A percentile compares a stretch with the other conserved stretches of the same genome.
phyloP scores from a whole-genome alignment of 1,140 invertebrate genomes.

The Macrostomum lignano region DNA sequence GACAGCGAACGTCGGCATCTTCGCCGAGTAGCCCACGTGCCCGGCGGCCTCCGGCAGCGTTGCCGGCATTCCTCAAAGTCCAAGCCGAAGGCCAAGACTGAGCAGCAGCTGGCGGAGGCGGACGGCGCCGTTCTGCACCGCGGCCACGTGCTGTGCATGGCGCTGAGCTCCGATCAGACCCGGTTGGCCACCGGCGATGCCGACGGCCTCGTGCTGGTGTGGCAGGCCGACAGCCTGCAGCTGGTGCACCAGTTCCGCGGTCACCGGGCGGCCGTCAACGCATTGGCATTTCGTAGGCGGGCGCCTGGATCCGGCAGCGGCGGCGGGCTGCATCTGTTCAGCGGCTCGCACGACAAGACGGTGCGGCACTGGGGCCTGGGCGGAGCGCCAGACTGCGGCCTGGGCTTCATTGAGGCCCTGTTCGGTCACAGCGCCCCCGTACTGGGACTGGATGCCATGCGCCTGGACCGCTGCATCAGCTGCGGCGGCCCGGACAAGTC shows the following conservation, averaged over 20 bases:
- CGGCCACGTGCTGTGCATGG: conserved; percentile 37
- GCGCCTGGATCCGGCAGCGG: background rate
- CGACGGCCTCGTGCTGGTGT: conserved; percentile 47
- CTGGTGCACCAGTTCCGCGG: conserved; percentile 44
- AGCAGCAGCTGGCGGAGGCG: too few species aligned
- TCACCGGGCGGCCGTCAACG: conserved; percentile 27
- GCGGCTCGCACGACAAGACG: conserved; percentile 45
- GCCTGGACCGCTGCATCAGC: conserved; percentile 53
- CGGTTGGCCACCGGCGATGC: conserved; percentile 51
- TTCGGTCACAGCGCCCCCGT: background rate
- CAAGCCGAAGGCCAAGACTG: too few species aligned
- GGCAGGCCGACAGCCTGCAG: conserved; percentile 45
- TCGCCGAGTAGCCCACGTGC: too few species aligned
- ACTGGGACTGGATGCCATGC: conserved; percentile 45
- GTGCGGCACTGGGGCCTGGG: conserved; percentile 67
- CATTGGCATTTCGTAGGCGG: conserved; percentile 11
- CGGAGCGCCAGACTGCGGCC: conserved; percentile 30
- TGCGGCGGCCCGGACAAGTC: conserved; percentile 55
- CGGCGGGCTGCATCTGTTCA: conserved; percentile 41
- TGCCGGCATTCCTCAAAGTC: too few species aligned
- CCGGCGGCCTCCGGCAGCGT: too few species aligned
- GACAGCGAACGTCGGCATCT: too few species aligned
- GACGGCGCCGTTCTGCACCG: too few species aligned
- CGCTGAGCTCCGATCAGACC: conserved; percentile 51
- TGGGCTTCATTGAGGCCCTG: conserved; percentile 3